Base-by-base conservation (phyloP, 2,113 vertebrate genomes). In the Amia ocellicauda region DNA sequence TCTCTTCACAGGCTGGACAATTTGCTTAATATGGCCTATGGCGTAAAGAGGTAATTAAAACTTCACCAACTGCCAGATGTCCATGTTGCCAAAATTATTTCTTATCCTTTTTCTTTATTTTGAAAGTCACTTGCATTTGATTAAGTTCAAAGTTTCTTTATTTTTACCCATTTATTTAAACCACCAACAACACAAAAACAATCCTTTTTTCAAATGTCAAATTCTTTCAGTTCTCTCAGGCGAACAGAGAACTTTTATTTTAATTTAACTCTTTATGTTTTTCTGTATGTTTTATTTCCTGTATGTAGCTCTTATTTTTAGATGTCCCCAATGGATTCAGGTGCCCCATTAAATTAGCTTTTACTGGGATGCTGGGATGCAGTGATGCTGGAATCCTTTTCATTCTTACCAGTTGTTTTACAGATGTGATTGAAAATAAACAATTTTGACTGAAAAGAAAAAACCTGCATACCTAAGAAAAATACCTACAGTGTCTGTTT, bases 1-100 rank as follows among this genome's bases (percentile, higher is more conserved):
- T 99, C 94, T 99, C 97, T 99, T 98, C 94, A 92, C 97, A 99
- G 97, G 95, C 97, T 99, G 95, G 97, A 99, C 97, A 99, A 99
- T 97, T 98, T 99, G 96, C 96, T 99, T 98, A 99, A 99, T 98
- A 99, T 99, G 97, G 97, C 97, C 95, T 99, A 99, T 99, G 97
- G 97, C 94, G 97, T 99, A 95, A 99, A 99, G 96, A 99, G 97
- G 97, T 99, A 98, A 98, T 98, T 98, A 97, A 94, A 96, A 96
- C 93, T 97, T 93, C 93, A 93, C 94, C 94, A 91, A 96, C 94
- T 97, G 93, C 96, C 97, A 98, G 97, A 97, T 98, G 95, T 97
- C 96, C 92, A 90, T 97, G 93, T 98, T 97, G 94, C 94, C 93
- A 94, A 83, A 86, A 80, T 89, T 88, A 88, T 84, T 83, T 82